phyloP scores from a whole-genome alignment of 2,797 vertebrate species.

The Picus viridis region DNA sequence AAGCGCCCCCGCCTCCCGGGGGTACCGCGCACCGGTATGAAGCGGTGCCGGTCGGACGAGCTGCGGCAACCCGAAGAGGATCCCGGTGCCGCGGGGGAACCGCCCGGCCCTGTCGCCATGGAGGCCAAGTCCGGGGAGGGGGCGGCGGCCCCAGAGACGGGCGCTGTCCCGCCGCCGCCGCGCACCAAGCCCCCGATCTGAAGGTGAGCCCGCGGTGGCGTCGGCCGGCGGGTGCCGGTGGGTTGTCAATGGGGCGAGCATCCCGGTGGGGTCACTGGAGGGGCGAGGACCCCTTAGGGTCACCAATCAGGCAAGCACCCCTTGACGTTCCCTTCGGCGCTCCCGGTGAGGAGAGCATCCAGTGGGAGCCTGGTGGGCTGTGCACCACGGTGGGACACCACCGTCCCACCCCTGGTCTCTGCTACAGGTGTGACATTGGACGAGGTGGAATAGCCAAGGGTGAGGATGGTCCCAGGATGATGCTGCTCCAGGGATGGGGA shows the following conservation, averaged over 20 bases:
- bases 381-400: background rate
- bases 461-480: background rate
- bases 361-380: background rate
- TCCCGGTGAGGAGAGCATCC: background rate
- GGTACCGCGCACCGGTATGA: conserved; percentile 74
- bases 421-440: conserved; percentile 63
- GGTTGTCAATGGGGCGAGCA: background rate
- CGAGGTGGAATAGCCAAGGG: background rate
- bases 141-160: conserved; percentile 41
- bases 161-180: conserved; percentile 58
- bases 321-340: background rate
- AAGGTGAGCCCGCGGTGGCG: conserved; percentile 75
- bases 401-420: background rate
- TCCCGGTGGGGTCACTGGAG: background rate
- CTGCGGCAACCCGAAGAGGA: conserved; percentile 79
- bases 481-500: no score
- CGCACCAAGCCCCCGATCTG: conserved; percentile 83
- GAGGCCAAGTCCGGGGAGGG: conserved; percentile 74
- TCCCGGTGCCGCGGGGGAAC: conserved; percentile 60
- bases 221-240: background rate
- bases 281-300: background rate
- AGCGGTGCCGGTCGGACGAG: conserved; percentile 84
- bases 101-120: conserved; percentile 64
- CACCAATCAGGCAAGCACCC: accelerated
- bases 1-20: conserved; percentile 12